These are phyloP conservation scores for Fregetta grallaria DNA, from an alignment of 2,113 vertebrate genomes.

Conservation along the genomic window DNA sequence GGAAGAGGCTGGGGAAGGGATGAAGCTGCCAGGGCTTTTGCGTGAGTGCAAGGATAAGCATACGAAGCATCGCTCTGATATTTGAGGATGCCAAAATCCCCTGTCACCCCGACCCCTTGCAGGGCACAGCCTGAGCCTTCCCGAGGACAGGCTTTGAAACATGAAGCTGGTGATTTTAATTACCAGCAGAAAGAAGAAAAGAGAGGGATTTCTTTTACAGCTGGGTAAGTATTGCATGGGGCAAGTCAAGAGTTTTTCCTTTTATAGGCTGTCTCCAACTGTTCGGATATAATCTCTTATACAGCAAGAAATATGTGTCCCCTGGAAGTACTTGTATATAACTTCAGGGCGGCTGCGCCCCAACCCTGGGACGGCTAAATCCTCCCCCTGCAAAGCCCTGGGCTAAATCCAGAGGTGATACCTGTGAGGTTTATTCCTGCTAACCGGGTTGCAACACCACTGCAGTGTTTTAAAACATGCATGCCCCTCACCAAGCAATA, in stretches of 20 bases:
- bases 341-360: neutral
- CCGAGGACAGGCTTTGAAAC: neutral
- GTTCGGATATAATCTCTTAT: neutral
- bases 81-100: neutral
- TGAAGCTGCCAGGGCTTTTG: neutral
- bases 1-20: neutral
- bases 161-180: neutral
- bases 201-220: neutral
- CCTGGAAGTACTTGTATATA: neutral
- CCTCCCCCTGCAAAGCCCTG: neutral
- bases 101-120: rapidly evolving
- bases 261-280: neutral
- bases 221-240: neutral
- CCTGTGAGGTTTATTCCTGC: neutral
- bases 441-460: neutral
- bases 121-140: neutral
- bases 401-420: neutral
- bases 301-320: neutral
- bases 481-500: rapidly evolving
- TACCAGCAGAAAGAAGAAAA: neutral
- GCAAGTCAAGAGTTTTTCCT: neutral
- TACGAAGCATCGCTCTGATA: neutral
- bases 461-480: rapidly evolving
- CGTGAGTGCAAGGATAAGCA: neutral
- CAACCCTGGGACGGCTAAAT: neutral